These are phyloP conservation scores for Meta bourneti DNA, from an alignment of 2,888 invertebrate genomes.

Conservation along the genomic window DNA sequence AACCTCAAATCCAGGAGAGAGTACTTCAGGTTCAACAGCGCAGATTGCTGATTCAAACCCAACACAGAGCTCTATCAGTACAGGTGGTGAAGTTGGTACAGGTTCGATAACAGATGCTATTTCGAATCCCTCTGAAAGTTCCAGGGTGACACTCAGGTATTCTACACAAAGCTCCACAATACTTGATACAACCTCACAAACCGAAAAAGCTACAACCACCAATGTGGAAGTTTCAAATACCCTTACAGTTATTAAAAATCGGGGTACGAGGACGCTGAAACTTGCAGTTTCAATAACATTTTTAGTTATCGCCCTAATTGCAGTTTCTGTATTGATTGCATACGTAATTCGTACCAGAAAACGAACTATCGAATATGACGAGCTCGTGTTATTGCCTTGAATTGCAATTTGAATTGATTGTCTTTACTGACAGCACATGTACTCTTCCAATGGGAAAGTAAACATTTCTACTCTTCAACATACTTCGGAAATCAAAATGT, in stretches of 20 bases:
- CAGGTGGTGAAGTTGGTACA: too few species aligned
- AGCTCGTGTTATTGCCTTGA: not conserved
- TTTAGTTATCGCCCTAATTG: not conserved
- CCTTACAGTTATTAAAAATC: not conserved
- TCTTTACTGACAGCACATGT: not conserved
- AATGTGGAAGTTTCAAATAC: not conserved
- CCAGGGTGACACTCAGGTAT: not conserved
- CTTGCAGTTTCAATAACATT: constrained; percentile 4
- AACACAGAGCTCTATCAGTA: too few species aligned
- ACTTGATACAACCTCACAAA: not conserved
- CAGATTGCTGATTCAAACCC: too few species aligned
- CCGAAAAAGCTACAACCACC: not conserved
- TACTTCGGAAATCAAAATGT: too few species aligned
- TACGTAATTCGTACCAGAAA: not conserved
- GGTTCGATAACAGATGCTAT: too few species aligned
- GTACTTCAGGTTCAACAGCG: too few species aligned
- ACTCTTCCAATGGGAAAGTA: too few species aligned
- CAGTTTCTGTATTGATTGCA: not conserved
- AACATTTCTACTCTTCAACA: too few species aligned
- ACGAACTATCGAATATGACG: not conserved
- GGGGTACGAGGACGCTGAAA: not conserved
- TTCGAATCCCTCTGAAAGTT: too few species aligned
- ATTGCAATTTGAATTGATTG: not conserved
- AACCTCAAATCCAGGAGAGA: too few species aligned
- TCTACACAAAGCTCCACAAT: not conserved